Percentiles rank a stretch among this genome's conserved stretches.
Conservation (phyloP, 2,888 invertebrate species). For the Diloba caeruleocephala region DNA sequence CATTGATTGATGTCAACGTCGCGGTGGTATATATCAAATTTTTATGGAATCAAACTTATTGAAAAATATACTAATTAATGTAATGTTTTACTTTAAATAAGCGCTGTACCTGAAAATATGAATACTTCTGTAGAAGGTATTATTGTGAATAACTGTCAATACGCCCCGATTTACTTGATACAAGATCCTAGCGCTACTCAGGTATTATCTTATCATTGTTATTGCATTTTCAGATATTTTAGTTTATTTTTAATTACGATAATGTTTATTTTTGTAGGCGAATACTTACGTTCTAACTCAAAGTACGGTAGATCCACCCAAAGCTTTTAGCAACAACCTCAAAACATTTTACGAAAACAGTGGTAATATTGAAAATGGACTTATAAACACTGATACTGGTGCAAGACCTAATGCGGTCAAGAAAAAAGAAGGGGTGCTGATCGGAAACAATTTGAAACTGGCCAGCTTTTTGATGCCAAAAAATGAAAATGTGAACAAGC, state of each 20-base stretch:
- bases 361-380: constrained; percentile 80
- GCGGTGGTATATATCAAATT: too few relatives aligned
- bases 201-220: constrained; percentile 67
- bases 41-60: too few relatives aligned
- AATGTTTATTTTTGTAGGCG: constrained; percentile 68
- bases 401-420: constrained; percentile 69
- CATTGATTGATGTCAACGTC: too few relatives aligned
- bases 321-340: constrained; percentile 80
- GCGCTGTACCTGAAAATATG: constrained; percentile 66
- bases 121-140: constrained; percentile 77
- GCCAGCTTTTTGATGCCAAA: constrained; percentile 81
- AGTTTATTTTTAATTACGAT: constrained; percentile 22
- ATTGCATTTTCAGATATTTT: constrained; percentile 36
- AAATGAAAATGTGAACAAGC: constrained; percentile 67
- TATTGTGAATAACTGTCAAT: constrained; percentile 81
- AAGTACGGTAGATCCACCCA: constrained; percentile 65
- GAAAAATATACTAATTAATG: constrained; percentile 49
- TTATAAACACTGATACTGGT: constrained; percentile 61
- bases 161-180: constrained; percentile 82
- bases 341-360: constrained; percentile 86
- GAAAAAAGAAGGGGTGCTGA: constrained; percentile 68
- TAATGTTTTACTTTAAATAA: constrained; percentile 60
- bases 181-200: constrained; percentile 80
- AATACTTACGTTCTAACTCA: constrained; percentile 75
- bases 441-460: constrained; percentile 79